Conservation (phyloP, 2,888 invertebrate species). For the Leucophora obtusa region DNA sequence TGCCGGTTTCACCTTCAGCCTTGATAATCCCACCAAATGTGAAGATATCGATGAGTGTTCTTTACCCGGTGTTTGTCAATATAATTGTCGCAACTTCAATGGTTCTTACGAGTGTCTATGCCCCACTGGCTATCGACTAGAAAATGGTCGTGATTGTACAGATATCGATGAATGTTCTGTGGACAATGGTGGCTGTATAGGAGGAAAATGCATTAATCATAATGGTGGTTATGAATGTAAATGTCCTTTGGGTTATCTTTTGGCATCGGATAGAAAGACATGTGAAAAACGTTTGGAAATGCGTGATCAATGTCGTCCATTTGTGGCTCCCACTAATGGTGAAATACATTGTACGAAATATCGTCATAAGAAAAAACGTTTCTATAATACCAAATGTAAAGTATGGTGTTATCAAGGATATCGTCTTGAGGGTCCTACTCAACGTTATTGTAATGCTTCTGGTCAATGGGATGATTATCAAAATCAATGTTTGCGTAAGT, state of each 20-base stretch:
- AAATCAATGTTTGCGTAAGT: slow-evolving; percentile 81
- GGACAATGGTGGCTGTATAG: slow-evolving; percentile 76
- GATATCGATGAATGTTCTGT: slow-evolving; percentile 81
- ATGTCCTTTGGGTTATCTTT: slow-evolving; percentile 78
- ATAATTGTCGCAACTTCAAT: slow-evolving; percentile 79
- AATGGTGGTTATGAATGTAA: slow-evolving; percentile 80
- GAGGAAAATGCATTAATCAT: slow-evolving; percentile 78
- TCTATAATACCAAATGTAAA: slow-evolving; percentile 76
- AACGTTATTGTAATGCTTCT: slow-evolving; percentile 79
- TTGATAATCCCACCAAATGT: slow-evolving; percentile 72
- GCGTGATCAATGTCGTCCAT: slow-evolving; percentile 73
- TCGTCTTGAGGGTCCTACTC: slow-evolving; percentile 80
- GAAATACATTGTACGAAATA: slow-evolving; percentile 75
- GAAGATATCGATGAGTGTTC: slow-evolving; percentile 80
- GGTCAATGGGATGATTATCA: slow-evolving; percentile 80
- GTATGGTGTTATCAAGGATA: slow-evolving; percentile 79
- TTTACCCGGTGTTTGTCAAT: slow-evolving; percentile 80
- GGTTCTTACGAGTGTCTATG: slow-evolving; percentile 82
- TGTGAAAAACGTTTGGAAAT: slow-evolving; percentile 68
- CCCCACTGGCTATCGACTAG: slow-evolving; percentile 80
- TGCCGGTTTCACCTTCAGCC: slow-evolving; percentile 76
- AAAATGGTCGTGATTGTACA: slow-evolving; percentile 79
- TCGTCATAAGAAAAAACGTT: slow-evolving; percentile 75
- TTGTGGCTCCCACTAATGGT: slow-evolving; percentile 75
- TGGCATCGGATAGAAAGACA: slow-evolving; percentile 70